Base-by-base conservation (phyloP, 2,888 invertebrate species). In the Anodontia alba region DNA sequence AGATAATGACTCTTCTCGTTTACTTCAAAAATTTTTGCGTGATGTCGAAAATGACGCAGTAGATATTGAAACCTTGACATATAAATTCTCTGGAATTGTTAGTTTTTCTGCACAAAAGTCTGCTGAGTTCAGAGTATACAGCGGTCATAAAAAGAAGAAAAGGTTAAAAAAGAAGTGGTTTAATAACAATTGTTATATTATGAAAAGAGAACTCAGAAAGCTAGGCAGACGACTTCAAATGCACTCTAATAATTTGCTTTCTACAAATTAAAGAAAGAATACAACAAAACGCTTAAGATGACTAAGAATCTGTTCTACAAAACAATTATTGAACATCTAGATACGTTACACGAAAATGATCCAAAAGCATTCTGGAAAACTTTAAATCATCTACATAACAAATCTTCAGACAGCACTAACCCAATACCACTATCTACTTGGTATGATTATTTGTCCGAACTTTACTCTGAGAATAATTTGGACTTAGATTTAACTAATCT, bases 141-240 rank as follows among this genome's bases (percentile, higher is more conserved):
- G n/a, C n/a, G n/a, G n/a, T n/a, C n/a, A n/a, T 29, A 57, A 57
- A 57, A 57, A 20, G 29, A 57, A 57, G 26, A 57, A 23, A 23
- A 57, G 17, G 29, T 57, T 26, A 7, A 57, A 26, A 23, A 57
- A 57, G 57, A 57, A 57, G 29, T 26, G 29, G 29, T 57, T 57
- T 26, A 17, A 57, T 26, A 26, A 26, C 17, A 57, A 57, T 17
- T 57, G 57, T 17, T 57, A 57, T 29, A 57, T 26, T 8, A 57
- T 57, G 57, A 57, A 57, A 57, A 57, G 29, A 23, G 57, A 57
- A 57, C 29, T 57, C 7, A 57, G 57, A 29, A 57, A 57, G 17
- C 57, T 57, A 7, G 57, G 29, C 10, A 57, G 17, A 29, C 3
- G 29, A 26, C 26, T 57, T 26, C 57, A 10, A 57, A 26, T 26